phyloP scores from a whole-genome alignment of 92 coral and sea anemone genomes.

The Parazoanthus swiftii region DNA sequence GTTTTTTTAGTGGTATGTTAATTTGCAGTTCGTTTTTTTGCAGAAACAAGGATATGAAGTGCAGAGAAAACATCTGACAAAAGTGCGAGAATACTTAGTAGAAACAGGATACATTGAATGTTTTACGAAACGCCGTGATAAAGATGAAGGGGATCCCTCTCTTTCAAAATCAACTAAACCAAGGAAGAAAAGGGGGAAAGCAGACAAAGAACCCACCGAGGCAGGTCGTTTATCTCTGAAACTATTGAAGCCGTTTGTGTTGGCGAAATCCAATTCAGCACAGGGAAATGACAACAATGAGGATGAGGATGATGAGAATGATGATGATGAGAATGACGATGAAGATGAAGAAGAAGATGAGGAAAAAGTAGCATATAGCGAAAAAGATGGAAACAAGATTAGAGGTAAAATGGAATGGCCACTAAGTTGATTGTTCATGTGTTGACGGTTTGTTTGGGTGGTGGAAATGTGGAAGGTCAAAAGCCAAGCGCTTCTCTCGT shows the following conservation, averaged over 20 bases:
- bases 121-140: background rate
- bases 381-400: background rate
- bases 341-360: conserved; percentile 34
- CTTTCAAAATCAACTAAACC: background rate
- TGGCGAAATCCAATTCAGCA: conserved; percentile 16
- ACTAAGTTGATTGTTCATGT: background rate
- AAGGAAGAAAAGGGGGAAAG: conserved; percentile 9
- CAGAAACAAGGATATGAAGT: conserved; percentile 32
- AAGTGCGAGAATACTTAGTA: conserved; percentile 43
- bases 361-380: background rate
- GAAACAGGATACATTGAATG: conserved; percentile 54
- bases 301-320: conserved; percentile 36
- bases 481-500: background rate
- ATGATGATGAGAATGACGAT: conserved; percentile 46
- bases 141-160: background rate
- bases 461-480: background rate
- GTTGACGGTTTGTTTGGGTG: background rate
- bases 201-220: background rate
- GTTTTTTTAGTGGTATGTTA: background rate
- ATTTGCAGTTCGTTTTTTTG: background rate
- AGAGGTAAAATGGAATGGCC: background rate
- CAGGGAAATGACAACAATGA: conserved; percentile 4
- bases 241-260: conserved; percentile 59
- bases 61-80: conserved; percentile 14
- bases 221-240: background rate